phyloP scores from a whole-genome alignment of 2,888 invertebrate species.

The Callimorpha dominula region DNA sequence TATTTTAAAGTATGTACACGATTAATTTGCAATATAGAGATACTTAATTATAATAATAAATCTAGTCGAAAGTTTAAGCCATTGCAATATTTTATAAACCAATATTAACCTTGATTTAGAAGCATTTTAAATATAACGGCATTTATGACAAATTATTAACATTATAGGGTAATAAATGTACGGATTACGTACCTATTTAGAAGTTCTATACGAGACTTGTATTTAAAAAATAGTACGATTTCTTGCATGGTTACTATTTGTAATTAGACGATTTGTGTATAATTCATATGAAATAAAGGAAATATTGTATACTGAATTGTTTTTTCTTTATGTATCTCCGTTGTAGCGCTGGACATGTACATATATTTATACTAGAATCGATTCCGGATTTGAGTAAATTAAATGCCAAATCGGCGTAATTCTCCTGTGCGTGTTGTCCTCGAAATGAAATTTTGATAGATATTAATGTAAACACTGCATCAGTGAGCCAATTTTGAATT shows the following conservation, averaged over 20 bases:
- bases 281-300: conserved; percentile 71
- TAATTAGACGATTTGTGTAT: conserved; percentile 67
- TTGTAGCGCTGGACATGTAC: not conserved
- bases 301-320: conserved; percentile 41
- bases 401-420: too few species aligned
- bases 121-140: conserved; percentile 60
- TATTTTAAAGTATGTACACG: conserved; percentile 46
- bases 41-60: conserved; percentile 81
- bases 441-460: too few species aligned
- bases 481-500: too few species aligned
- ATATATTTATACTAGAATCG: too few species aligned
- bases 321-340: conserved; percentile 17
- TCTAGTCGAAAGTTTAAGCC: conserved; percentile 86
- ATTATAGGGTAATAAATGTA: conserved; percentile 33
- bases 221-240: conserved; percentile 49
- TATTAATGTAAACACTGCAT: too few species aligned
- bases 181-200: conserved; percentile 38
- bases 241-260: conserved; percentile 73
- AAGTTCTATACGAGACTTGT: conserved; percentile 50
- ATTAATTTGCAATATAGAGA: conserved; percentile 71
- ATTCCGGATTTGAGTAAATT: too few species aligned
- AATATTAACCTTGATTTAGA: conserved; percentile 61
- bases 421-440: too few species aligned
- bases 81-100: conserved; percentile 82
- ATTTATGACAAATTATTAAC: conserved; percentile 64